Conservation (phyloP, 2,888 invertebrate genomes). For the Salpingus planirostris region DNA sequence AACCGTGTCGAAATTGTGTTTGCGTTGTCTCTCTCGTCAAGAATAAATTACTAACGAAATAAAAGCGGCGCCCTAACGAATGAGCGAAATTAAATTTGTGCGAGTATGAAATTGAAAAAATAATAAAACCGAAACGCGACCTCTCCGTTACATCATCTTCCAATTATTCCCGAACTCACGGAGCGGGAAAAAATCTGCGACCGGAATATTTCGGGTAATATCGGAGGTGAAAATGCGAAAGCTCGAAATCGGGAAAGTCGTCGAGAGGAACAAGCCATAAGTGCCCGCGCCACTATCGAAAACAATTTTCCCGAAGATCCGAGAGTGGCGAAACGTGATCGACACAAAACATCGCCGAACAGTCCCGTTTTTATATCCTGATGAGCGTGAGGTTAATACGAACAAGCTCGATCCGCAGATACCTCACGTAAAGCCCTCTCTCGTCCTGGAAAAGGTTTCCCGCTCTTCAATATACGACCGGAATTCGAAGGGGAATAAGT, state of each 20-base stretch:
- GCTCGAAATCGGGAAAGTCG: no score
- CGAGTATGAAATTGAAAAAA: no score
- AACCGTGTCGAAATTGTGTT: no score
- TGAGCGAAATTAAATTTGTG: no score
- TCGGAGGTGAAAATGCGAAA: no score
- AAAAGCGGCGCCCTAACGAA: no score
- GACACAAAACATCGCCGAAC: constrained; percentile 14
- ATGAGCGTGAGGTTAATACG: constrained; percentile 17
- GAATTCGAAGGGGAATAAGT: constrained; percentile 4
- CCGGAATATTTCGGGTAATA: no score
- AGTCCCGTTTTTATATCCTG: constrained; percentile 15
- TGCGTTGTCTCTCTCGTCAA: no score
- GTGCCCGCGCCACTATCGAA: constrained; percentile 16
- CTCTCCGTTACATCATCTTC: no score
- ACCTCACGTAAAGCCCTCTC: constrained; percentile 9
- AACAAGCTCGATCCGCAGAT: constrained; percentile 10
- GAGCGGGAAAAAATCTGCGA: constrained; percentile 1
- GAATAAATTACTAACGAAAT: no score
- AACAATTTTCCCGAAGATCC: constrained; percentile 15
- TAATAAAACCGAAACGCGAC: no score
- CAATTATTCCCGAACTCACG: no score
- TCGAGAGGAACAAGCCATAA: constrained; percentile 14
- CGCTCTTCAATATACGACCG: constrained; percentile 3
- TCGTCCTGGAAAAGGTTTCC: constrained; percentile 7
- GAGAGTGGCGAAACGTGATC: constrained; percentile 14